phyloP scores from a whole-genome alignment of 1,140 invertebrate genomes.

The Aricia agestis region DNA sequence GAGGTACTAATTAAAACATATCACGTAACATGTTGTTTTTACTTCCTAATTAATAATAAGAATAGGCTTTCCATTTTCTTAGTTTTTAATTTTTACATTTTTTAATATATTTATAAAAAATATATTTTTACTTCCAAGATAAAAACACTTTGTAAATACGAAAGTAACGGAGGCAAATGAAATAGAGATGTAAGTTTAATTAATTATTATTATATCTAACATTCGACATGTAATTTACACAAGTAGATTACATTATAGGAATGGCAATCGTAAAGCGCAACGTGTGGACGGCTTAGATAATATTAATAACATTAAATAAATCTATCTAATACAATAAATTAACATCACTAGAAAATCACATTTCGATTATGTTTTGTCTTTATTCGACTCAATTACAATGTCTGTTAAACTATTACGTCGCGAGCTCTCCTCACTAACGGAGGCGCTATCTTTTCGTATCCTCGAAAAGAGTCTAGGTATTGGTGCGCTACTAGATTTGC shows the following conservation, averaged over 20 bases:
- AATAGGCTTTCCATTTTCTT: no score
- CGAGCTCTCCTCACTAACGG: slow-evolving; percentile 48
- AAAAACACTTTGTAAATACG: no score
- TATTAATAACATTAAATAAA: slow-evolving; percentile 27
- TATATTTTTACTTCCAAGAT: no score
- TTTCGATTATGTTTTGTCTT: slow-evolving; percentile 58
- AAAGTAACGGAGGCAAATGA: not conserved
- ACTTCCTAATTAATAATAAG: slow-evolving; percentile 19
- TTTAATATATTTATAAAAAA: no score
- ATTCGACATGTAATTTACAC: not conserved
- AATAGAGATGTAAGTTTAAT: slow-evolving; percentile 13
- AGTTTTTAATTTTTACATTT: no score
- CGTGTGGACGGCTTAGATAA: slow-evolving; percentile 40
- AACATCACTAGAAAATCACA: slow-evolving; percentile 48
- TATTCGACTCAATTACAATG: slow-evolving; percentile 65
- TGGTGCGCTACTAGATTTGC: slow-evolving; percentile 48
- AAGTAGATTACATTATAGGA: slow-evolving; percentile 18
- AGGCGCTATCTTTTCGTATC: slow-evolving; percentile 57
- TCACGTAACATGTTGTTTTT: slow-evolving; percentile 43
- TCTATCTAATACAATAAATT: slow-evolving; percentile 43
- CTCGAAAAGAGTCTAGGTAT: slow-evolving; percentile 61
- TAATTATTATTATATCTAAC: slow-evolving; percentile 5
- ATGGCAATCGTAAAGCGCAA: slow-evolving; percentile 15
- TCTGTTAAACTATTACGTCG: slow-evolving; percentile 64
- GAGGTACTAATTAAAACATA: slow-evolving; percentile 70